Conservation (phyloP, 2,888 invertebrate species). For the Creontiades dilutus region DNA sequence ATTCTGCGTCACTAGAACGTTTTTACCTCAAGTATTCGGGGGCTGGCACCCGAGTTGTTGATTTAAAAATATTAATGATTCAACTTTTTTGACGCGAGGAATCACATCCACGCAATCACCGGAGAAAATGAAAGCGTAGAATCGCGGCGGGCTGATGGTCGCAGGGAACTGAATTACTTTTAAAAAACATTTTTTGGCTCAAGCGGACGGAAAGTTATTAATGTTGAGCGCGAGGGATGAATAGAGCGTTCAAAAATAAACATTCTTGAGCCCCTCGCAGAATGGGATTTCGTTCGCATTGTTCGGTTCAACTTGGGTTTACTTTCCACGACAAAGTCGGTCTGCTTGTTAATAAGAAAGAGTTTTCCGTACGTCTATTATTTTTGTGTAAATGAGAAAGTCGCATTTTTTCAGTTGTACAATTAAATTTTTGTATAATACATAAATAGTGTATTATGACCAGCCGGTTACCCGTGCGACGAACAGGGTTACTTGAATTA, state of each 20-base stretch:
- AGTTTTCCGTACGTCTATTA: no score
- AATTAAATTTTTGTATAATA: no score
- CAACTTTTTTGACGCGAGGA: neutral
- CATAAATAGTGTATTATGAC: no score
- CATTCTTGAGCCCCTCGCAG: slow-evolving; percentile 17
- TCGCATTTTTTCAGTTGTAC: no score
- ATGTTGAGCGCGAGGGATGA: slow-evolving; percentile 27
- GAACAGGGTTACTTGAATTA: no score
- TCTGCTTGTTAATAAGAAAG: no score
- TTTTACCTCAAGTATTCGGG: no score
- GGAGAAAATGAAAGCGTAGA: neutral
- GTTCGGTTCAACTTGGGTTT: neutral
- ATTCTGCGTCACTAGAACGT: no score
- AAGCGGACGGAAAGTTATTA: neutral
- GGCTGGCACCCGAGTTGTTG: no score
- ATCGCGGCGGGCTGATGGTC: neutral
- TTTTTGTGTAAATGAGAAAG: no score
- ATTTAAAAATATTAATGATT: neutral
- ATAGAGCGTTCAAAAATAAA: slow-evolving; percentile 32
- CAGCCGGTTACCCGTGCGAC: no score
- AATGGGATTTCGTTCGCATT: neutral
- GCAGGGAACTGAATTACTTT: neutral
- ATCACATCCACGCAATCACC: neutral
- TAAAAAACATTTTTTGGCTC: slow-evolving; percentile 9
- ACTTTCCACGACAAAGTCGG: no score